Evolutionary conservation across 1,140 invertebrate genomes (phyloP).

Genomic region (Euglossa dilemma): DNA sequence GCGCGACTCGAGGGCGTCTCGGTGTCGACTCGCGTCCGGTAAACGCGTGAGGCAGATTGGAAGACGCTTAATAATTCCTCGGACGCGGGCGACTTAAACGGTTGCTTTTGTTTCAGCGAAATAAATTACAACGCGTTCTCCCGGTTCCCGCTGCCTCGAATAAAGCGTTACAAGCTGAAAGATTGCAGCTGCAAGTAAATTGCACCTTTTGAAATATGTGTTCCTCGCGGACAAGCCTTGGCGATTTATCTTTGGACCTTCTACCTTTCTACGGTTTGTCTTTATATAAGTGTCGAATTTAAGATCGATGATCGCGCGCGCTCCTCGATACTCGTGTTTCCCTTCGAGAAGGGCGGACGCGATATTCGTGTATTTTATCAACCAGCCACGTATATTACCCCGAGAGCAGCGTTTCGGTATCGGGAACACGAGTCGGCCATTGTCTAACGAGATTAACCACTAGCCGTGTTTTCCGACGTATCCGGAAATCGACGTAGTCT

Average conservation of each 20-base stretch:
- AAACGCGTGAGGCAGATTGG: neutral
- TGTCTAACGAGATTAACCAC: slow-evolving; percentile 43
- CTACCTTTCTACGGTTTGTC: slow-evolving; percentile 12
- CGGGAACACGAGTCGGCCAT: neutral
- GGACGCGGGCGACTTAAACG: neutral
- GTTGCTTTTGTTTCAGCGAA: neutral
- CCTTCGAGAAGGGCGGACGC: neutral
- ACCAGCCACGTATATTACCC: too few relatives aligned
- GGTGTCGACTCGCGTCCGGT: neutral
- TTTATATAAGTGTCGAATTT: slow-evolving; percentile 30
- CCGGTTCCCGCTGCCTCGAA: neutral
- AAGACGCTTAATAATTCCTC: neutral
- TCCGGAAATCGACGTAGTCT: too few relatives aligned
- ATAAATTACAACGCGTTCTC: slow-evolving; percentile 1
- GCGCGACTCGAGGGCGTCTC: neutral
- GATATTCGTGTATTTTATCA: neutral
- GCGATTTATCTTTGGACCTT: slow-evolving; percentile 19
- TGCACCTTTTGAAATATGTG: slow-evolving; percentile 29
- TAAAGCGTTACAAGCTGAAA: slow-evolving; percentile 31
- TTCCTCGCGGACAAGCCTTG: slow-evolving; percentile 17
- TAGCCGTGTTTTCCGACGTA: too few relatives aligned
- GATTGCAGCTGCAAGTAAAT: slow-evolving; percentile 36
- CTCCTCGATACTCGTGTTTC: too few relatives aligned
- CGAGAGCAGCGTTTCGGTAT: too few relatives aligned
- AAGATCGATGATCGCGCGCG: neutral